Evolutionary conservation across 2,113 vertebrate species (phyloP).

Genomic region (Lepisosteus oculatus): DNA sequence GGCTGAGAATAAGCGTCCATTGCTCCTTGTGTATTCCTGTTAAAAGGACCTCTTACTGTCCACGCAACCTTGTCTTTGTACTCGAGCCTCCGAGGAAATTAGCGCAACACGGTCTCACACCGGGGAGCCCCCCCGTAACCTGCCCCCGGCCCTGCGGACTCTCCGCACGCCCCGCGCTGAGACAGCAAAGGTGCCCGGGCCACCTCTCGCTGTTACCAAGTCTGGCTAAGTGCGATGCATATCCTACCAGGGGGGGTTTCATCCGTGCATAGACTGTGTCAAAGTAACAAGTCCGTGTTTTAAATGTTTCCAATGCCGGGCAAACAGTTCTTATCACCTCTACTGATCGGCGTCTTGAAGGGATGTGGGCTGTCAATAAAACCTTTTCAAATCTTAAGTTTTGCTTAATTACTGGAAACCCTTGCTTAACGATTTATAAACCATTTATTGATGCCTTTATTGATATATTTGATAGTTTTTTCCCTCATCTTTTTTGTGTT

Average conservation of each 20-base stretch:
- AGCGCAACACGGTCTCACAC: slow-evolving; percentile 36
- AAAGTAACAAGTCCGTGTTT: no score
- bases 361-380: no score
- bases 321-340: no score
- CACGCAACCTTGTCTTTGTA: slow-evolving; percentile 4
- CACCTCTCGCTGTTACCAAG: slow-evolving; percentile 21
- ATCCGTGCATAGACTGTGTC: not conserved
- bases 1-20: not conserved
- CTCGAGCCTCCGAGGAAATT: slow-evolving; percentile 13
- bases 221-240: slow-evolving; percentile 26
- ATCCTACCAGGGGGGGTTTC: no score
- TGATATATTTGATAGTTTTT: no score
- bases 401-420: no score
- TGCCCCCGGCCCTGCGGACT: not conserved
- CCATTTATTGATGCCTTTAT: no score
- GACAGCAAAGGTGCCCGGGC: not conserved
- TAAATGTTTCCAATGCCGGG: no score
- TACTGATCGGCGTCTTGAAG: no score
- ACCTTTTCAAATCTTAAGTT: no score
- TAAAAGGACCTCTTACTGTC: slow-evolving; percentile 7
- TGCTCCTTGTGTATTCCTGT: slow-evolving; percentile 2
- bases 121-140: slow-evolving; percentile 37
- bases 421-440: no score
- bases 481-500: no score
- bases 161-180: not conserved